Evolutionary conservation across 2,888 invertebrate genomes (phyloP), one percentile per base, ranked within the genome.

Genomic region (Cantharis rustica): DNA sequence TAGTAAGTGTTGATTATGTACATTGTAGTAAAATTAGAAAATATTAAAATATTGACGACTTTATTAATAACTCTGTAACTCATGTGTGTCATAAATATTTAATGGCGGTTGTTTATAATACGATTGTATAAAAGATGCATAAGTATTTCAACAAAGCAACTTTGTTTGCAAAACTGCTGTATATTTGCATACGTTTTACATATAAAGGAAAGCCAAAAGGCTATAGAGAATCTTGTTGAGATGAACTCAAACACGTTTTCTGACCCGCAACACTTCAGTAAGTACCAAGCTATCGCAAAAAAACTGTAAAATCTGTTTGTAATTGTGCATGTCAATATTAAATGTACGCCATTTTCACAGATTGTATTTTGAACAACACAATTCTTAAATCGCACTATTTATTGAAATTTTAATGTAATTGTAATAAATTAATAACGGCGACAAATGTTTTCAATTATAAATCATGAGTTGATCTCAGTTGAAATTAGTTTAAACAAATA

Each of bases 291-390:
- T 70, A 66, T 63, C 69, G 75, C 72, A 79, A 71, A 69, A 68
- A 68, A 76, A 71, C 71, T 72, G 61, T 69, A 77, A 79, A 75
- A 74, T 79, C 80, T 82, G 83, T 83, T 84, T 83, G 84, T 84
- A 84, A 85, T 84, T 82, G 83, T 80, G 80, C 82, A 82, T 82
- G 82, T 82, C 82, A 84, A 84, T 83, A 85, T 84, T 20, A 20
- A n/a, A n/a, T n/a, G 4, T 23, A 9, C 1, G 84, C 81, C 84
- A 84, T 84, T 84, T 84, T 84, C 84, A 84, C 83, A 72, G 70
- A 61, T 61, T 74, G 71, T 23, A 9, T 23, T 23, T 23, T 23
- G 23, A 23, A 23, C 23, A 23, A 4, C 20, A 20, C 20, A 20
- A 20, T 20, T 7, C 7, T 23, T 23, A 3, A 7, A 7, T 20